Conservation (phyloP, 2,888 invertebrate genomes). For the Aromia moschata region DNA sequence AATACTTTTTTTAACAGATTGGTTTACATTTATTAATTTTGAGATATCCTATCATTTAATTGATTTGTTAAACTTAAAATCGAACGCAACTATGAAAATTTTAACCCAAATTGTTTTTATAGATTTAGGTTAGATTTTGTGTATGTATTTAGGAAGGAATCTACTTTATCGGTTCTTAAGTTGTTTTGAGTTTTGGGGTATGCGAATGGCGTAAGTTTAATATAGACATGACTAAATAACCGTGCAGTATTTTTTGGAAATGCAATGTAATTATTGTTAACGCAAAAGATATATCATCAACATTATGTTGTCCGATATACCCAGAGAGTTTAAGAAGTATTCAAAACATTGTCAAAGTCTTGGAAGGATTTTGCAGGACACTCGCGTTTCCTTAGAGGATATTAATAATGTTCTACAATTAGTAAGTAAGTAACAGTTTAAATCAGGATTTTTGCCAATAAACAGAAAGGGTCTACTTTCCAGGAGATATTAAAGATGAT, state of each 20-base stretch:
- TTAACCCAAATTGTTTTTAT: too few relatives aligned
- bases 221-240: conserved; percentile 17
- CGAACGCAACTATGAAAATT: too few relatives aligned
- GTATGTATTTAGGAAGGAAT: too few relatives aligned
- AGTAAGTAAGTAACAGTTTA: conserved; percentile 51
- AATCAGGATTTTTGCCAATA: conserved; percentile 20
- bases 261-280: conserved; percentile 5
- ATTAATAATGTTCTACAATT: conserved; percentile 56
- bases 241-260: conserved; percentile 18
- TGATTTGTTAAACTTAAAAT: too few relatives aligned
- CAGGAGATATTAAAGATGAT: conserved; percentile 59
- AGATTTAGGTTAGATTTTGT: too few relatives aligned
- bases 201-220: conserved; percentile 12
- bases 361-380: conserved; percentile 58
- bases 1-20: too few relatives aligned
- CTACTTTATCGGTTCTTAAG: background rate
- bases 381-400: conserved; percentile 57
- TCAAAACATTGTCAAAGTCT: conserved; percentile 57
- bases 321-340: conserved; percentile 59
- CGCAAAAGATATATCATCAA: conserved; percentile 7
- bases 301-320: conserved; percentile 53
- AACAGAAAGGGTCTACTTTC: conserved; percentile 24
- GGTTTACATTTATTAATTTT: too few relatives aligned
- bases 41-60: too few relatives aligned
- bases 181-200: background rate